Percentiles rank a stretch among this genome's conserved stretches.
Conservation (phyloP, 2,888 invertebrate genomes). For the Tuta absoluta region DNA sequence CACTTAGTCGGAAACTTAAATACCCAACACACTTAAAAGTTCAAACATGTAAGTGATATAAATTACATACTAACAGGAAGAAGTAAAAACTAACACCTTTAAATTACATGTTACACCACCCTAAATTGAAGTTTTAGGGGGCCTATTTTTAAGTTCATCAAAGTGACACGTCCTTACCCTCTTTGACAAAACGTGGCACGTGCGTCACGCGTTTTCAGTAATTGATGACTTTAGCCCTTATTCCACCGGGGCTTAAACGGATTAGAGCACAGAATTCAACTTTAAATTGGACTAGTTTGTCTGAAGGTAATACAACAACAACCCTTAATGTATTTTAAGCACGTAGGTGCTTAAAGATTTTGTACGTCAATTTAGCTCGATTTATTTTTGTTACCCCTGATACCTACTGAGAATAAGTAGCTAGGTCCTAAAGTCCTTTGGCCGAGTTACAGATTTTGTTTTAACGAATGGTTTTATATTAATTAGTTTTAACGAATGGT, state of each 20-base stretch:
- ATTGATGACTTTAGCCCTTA: conserved; percentile 10
- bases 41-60: no score
- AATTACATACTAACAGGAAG: no score
- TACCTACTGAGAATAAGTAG: neutral
- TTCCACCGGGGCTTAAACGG: neutral
- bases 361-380: neutral
- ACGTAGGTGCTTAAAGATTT: neutral
- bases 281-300: conserved; percentile 5
- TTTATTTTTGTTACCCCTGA: neutral
- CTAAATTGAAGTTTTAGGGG: neutral
- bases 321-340: neutral
- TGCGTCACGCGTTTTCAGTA: conserved; percentile 7
- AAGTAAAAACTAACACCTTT: no score
- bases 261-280: neutral
- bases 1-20: no score
- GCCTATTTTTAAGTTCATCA: conserved; percentile 2
- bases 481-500: no score
- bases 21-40: no score
- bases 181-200: conserved; percentile 10
- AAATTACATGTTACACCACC: no score
- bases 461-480: no score
- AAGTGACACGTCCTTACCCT: neutral
- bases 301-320: neutral
- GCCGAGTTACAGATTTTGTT: no score
- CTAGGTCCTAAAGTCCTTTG: no score